Conservation (phyloP, 2,113 vertebrate genomes). For the Ellobius talpinus region DNA sequence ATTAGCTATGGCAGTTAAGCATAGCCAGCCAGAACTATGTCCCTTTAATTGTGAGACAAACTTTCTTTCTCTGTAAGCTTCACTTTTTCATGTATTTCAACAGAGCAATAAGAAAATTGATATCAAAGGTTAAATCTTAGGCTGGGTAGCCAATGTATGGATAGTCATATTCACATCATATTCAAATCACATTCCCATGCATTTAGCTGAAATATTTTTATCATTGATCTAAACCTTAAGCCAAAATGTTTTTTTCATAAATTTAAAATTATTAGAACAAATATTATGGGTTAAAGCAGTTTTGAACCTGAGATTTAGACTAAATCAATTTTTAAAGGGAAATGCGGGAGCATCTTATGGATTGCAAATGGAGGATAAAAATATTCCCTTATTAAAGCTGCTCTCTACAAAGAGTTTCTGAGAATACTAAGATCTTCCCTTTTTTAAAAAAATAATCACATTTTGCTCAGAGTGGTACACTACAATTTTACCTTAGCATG, state of each 20-base stretch:
- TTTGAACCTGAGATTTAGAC: constrained; percentile 58
- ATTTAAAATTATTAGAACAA: constrained; percentile 48
- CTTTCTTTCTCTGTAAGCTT: background rate
- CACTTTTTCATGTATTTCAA: too few species aligned
- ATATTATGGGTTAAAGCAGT: constrained; percentile 48
- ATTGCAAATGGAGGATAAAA: constrained; percentile 70
- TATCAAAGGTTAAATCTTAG: background rate
- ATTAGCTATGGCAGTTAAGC: constrained; percentile 16
- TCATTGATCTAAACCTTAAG: background rate
- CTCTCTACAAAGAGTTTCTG: background rate
- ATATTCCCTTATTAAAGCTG: constrained; percentile 53
- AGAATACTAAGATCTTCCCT: constrained; percentile 38
- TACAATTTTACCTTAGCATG: constrained; percentile 62
- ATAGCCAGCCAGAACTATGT: background rate
- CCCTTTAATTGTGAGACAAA: background rate
- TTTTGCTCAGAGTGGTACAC: constrained; percentile 60
- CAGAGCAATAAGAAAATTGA: background rate
- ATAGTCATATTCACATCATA: background rate
- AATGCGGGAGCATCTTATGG: background rate
- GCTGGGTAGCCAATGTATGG: background rate
- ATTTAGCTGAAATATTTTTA: constrained; percentile 17
- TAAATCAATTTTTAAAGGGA: constrained; percentile 58
- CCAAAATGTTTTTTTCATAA: constrained; percentile 35
- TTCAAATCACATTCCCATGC: background rate
- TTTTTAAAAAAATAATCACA: constrained; percentile 63